Percentiles rank a stretch among this genome's conserved stretches.
phyloP scores from a whole-genome alignment of 2,797 vertebrate genomes.

The Malacoraja senta region DNA sequence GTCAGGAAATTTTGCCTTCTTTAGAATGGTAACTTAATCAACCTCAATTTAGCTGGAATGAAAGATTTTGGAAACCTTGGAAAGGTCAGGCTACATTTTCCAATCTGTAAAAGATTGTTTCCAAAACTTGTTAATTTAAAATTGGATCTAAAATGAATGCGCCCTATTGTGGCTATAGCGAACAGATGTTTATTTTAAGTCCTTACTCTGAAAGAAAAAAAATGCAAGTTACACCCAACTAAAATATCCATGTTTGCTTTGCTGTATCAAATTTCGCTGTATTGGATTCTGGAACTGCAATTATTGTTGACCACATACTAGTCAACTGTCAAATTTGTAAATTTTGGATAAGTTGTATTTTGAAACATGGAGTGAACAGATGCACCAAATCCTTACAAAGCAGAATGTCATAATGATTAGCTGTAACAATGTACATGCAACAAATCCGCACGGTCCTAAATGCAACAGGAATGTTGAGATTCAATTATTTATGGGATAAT shows the following conservation, averaged over 20 bases:
- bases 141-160: conserved; percentile 57
- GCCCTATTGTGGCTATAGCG: conserved; percentile 59
- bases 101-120: conserved; percentile 39
- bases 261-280: conserved; percentile 48
- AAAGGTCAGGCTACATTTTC: conserved; percentile 30
- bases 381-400: conserved; percentile 17
- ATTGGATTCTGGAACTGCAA: conserved; percentile 51
- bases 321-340: conserved; percentile 33
- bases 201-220: conserved; percentile 49
- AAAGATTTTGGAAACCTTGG: conserved; percentile 24
- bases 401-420: conserved; percentile 15
- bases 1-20: conserved; percentile 33
- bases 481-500: background rate
- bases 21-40: conserved; percentile 39
- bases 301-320: conserved; percentile 37
- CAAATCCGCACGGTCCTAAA: background rate
- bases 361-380: background rate
- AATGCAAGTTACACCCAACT: conserved; percentile 58
- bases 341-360: conserved; percentile 10
- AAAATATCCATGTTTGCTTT: conserved; percentile 61
- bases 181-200: conserved; percentile 64
- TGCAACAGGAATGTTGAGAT: conserved; percentile 2
- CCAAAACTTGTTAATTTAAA: conserved; percentile 57
- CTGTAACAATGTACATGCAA: background rate
- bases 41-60: conserved; percentile 38